Evolutionary conservation across 2,113 vertebrate genomes (phyloP).

Genomic region (Phalacrocorax aristotelis): DNA sequence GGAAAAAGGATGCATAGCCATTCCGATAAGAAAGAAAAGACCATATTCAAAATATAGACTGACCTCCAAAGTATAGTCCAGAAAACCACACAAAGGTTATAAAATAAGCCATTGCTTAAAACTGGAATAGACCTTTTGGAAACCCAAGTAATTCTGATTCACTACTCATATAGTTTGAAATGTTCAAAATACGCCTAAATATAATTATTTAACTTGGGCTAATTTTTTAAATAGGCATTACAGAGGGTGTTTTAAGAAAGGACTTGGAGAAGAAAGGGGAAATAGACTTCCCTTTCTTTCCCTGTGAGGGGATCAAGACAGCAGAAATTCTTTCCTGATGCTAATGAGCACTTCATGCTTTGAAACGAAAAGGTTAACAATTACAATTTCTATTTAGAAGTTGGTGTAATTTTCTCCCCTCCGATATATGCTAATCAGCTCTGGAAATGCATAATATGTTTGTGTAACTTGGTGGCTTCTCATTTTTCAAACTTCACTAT

Average conservation of each 20-base stretch:
- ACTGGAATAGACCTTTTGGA: background rate
- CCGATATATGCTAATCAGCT: background rate
- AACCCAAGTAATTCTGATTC: background rate
- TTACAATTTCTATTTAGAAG: background rate
- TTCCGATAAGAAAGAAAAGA: background rate
- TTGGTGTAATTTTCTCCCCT: background rate
- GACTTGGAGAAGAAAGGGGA: background rate
- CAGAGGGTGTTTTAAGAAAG: background rate
- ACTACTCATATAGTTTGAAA: background rate
- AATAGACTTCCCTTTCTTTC: background rate
- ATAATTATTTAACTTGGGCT: background rate
- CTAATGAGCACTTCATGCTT: background rate
- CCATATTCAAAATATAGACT: background rate
- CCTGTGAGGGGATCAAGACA: rapidly evolving
- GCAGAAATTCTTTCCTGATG: background rate
- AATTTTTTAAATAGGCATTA: background rate
- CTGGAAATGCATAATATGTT: background rate
- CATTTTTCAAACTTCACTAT: background rate
- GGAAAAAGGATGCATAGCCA: background rate
- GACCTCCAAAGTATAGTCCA: background rate
- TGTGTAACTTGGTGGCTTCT: background rate
- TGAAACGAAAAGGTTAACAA: background rate
- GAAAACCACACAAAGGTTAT: background rate
- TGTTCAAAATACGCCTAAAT: background rate
- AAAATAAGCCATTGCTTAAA: background rate